Evolutionary conservation across 2,888 invertebrate species (phyloP).

Genomic region (Elegia similella): DNA sequence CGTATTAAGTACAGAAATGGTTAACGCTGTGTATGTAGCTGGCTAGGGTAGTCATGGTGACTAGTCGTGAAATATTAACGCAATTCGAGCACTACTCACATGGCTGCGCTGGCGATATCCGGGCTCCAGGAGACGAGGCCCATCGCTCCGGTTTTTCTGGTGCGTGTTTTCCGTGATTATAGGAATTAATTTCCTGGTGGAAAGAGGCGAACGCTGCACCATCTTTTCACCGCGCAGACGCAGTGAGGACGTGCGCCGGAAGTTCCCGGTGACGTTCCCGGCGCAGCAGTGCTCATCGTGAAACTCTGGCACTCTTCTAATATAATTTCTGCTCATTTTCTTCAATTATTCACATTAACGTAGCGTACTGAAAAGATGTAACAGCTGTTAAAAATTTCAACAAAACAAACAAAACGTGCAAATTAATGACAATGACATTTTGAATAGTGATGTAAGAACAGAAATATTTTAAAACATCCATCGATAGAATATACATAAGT

Average conservation of each 20-base stretch:
- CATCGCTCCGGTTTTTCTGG: slow-evolving; percentile 72
- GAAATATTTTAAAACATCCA: too few species aligned
- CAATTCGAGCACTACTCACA: slow-evolving; percentile 61
- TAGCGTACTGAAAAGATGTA: slow-evolving; percentile 59
- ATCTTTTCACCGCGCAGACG: slow-evolving; percentile 85
- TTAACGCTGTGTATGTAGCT: neutral
- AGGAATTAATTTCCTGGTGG: slow-evolving; percentile 79
- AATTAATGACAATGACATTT: slow-evolving; percentile 17
- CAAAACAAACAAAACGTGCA: slow-evolving; percentile 25
- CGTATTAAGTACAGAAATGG: neutral
- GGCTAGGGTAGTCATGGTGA: slow-evolving; percentile 9
- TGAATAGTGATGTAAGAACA: neutral
- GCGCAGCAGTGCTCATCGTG: slow-evolving; percentile 77
- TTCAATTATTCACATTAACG: slow-evolving; percentile 66
- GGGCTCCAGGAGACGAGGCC: slow-evolving; percentile 65
- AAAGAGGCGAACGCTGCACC: slow-evolving; percentile 78
- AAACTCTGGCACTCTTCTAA: slow-evolving; percentile 65
- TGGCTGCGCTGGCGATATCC: slow-evolving; percentile 81
- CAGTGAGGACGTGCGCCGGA: slow-evolving; percentile 85
- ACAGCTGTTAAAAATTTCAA: slow-evolving; percentile 51
- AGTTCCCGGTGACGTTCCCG: slow-evolving; percentile 76
- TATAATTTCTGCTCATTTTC: slow-evolving; percentile 73
- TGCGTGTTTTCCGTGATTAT: slow-evolving; percentile 84
- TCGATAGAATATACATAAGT: too few species aligned
- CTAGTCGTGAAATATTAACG: neutral